phyloP scores from a whole-genome alignment of 2,797 vertebrate species.

The Darevskia mixta region DNA sequence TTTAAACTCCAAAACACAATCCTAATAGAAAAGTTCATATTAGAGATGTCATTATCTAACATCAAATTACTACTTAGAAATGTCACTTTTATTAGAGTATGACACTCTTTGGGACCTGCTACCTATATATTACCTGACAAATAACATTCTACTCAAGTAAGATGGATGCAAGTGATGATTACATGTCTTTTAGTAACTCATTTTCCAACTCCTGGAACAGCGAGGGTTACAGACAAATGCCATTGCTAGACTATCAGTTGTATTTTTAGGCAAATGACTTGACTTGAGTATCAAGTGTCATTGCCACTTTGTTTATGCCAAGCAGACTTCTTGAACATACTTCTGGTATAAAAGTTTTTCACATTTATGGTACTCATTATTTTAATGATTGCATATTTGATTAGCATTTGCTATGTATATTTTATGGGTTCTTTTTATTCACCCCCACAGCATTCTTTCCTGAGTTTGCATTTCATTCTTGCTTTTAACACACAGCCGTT shows the following conservation, averaged over 20 bases:
- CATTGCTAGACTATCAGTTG: constrained; percentile 76
- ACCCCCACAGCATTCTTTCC: constrained; percentile 24
- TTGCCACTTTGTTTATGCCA: constrained; percentile 62
- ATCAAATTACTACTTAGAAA: constrained; percentile 52
- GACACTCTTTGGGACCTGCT: constrained; percentile 48
- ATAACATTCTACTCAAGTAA: constrained; percentile 47
- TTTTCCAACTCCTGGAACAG: constrained; percentile 71
- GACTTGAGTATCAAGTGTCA: constrained; percentile 64
- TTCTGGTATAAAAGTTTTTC: constrained; percentile 47
- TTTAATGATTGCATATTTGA: constrained; percentile 36
- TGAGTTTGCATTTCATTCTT: constrained; percentile 52
- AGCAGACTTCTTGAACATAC: constrained; percentile 55
- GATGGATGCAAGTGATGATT: constrained; percentile 37
- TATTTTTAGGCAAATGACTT: constrained; percentile 88
- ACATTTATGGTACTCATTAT: constrained; percentile 23
- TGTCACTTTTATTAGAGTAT: constrained; percentile 35
- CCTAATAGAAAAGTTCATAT: constrained; percentile 37
- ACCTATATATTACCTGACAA: constrained; percentile 38
- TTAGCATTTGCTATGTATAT: constrained; percentile 12
- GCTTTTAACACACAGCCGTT: constrained; percentile 46
- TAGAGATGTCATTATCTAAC: constrained; percentile 37
- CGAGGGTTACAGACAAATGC: constrained; percentile 78
- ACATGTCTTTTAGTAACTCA: constrained; percentile 35
- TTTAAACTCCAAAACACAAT: constrained; percentile 38
- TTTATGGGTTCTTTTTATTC: constrained; percentile 35